Evolutionary conservation across 23 tunicate genomes (phyloP).

Genomic region (Pegea sp.): DNA sequence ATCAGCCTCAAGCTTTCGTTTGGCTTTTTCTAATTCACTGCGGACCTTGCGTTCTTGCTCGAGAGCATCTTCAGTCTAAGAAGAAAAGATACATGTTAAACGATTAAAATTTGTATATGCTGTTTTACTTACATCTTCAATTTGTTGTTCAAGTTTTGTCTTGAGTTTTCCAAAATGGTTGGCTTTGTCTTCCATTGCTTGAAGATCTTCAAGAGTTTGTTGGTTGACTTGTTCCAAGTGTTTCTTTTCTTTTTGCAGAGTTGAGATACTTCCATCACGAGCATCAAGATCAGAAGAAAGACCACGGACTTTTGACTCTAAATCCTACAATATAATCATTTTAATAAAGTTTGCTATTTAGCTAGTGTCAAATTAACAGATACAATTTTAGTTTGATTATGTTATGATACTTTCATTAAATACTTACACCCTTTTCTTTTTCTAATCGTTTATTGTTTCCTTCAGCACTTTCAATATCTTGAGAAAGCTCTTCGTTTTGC

Average conservation of each 20-base stretch:
- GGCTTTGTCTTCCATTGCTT: slow-evolving; percentile 97
- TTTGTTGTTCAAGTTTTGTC: slow-evolving; percentile 84
- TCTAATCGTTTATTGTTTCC: slow-evolving; percentile 65
- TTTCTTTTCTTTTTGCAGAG: slow-evolving; percentile 66
- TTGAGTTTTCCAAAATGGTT: slow-evolving; percentile 87
- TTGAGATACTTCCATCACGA: slow-evolving; percentile 55
- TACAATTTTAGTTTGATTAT: background rate
- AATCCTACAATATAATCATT: slow-evolving; percentile 10
- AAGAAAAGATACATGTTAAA: no score
- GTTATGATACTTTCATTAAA: no score
- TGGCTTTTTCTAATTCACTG: slow-evolving; percentile 65
- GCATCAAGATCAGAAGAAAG: slow-evolving; percentile 58
- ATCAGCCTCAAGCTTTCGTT: slow-evolving; percentile 80
- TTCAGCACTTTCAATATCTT: slow-evolving; percentile 89
- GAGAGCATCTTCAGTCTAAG: slow-evolving; percentile 64
- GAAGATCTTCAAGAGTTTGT: slow-evolving; percentile 95
- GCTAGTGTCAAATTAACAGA: background rate
- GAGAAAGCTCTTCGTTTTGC: slow-evolving; percentile 61
- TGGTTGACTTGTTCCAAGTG: slow-evolving; percentile 83
- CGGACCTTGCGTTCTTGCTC: slow-evolving; percentile 72
- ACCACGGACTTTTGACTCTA: slow-evolving; percentile 62
- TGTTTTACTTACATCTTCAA: slow-evolving; percentile 63
- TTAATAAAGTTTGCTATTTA: background rate
- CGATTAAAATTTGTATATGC: no score
- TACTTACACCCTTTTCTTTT: slow-evolving; percentile 68